phyloP scores from a whole-genome alignment of 1,140 invertebrate species.

The Penaeus vannamei region DNA sequence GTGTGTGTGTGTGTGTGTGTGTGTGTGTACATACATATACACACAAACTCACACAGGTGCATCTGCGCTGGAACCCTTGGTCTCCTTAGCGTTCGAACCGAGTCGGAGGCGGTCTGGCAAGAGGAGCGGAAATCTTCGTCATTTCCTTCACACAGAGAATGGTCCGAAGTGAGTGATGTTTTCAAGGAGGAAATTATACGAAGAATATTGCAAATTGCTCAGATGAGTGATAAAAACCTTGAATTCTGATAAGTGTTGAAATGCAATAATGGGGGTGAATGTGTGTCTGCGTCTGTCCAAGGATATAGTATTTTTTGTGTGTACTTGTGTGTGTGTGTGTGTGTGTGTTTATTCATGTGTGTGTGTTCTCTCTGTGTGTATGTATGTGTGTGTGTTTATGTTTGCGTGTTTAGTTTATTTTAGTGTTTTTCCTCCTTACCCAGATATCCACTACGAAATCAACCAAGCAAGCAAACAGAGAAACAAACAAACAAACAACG shows the following conservation, averaged over 20 bases:
- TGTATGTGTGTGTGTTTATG: not conserved
- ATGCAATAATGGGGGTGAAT: not conserved
- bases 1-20: not conserved
- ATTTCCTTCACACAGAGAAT: no score
- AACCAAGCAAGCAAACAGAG: not conserved
- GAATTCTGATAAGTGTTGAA: not conserved
- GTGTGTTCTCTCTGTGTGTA: not conserved
- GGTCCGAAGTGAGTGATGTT: no score
- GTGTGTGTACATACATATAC: not conserved
- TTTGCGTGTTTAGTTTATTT: not conserved
- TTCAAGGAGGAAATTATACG: no score
- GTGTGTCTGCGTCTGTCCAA: not conserved
- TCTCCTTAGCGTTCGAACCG: not conserved
- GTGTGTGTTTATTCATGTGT: not conserved
- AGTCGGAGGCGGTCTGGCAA: no score
- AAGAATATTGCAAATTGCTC: no score
- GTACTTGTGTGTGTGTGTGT: conserved; percentile 12
- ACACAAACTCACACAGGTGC: no score
- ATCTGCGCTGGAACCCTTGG: not conserved
- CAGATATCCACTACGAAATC: not conserved
- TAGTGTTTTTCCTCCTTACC: not conserved
- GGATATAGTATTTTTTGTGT: not conserved
- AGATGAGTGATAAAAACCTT: not conserved
- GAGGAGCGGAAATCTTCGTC: no score
- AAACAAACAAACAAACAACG: no score